A percentile compares a stretch with the other conserved stretches of the same genome.
Evolutionary conservation across 2,888 invertebrate species (phyloP).

Genomic region (Sminthurinus aureus): DNA sequence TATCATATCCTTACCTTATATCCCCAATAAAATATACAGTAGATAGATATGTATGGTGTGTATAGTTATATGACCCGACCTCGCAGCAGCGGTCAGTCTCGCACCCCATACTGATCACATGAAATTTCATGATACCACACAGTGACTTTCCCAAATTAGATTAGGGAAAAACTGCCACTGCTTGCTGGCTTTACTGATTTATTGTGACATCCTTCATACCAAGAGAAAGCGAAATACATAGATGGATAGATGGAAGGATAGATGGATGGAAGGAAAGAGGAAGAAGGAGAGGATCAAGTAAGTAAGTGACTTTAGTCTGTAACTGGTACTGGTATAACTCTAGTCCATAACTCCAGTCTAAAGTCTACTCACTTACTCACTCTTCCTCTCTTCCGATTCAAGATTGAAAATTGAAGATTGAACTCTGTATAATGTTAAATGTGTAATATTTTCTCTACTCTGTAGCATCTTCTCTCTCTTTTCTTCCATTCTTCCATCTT

Average conservation of each 20-base stretch:
- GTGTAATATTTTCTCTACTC: conserved; percentile 4
- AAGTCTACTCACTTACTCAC: conserved; percentile 41
- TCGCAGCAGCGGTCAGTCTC: conserved; percentile 1
- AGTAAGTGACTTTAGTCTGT: background rate
- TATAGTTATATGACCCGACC: conserved; percentile 9
- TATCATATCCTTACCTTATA: no score
- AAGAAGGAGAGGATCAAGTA: no score
- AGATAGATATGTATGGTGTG: no score
- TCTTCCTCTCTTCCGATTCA: conserved; percentile 19
- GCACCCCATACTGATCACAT: conserved; percentile 54
- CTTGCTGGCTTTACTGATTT: conserved; percentile 58
- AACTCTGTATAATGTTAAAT: background rate
- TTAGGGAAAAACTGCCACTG: conserved; percentile 59
- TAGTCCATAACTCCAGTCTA: conserved; percentile 31
- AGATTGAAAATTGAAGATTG: no score
- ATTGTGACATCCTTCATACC: conserved; percentile 60
- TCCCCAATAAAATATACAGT: no score
- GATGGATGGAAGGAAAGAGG: no score
- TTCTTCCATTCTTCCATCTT: conserved; percentile 8
- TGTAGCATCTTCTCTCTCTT: conserved; percentile 10
- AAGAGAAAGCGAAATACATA: no score
- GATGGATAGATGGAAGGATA: no score
- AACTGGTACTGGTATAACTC: no score
- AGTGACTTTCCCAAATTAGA: conserved; percentile 61
- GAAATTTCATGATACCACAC: conserved; percentile 61